A percentile compares a stretch with the other conserved stretches of the same genome.
Evolutionary conservation across 2,113 vertebrate species (phyloP).

Genomic region (Noctilio leporinus): DNA sequence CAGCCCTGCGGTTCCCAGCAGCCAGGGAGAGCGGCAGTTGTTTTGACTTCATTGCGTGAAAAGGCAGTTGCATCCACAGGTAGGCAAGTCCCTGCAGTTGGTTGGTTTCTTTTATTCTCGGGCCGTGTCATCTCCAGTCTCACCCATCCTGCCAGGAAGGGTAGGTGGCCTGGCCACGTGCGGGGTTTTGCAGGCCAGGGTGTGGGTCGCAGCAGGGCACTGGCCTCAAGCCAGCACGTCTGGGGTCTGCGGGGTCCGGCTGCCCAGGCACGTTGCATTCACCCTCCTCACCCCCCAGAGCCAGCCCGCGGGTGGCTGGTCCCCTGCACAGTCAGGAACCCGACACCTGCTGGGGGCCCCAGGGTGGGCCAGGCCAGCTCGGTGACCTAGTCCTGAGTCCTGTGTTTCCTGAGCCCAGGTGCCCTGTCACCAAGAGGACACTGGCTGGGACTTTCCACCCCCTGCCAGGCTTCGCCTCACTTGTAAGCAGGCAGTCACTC

Average conservation of each 20-base stretch:
- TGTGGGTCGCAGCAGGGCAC: fast-evolving
- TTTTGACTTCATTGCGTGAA: not conserved
- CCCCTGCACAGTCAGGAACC: not conserved
- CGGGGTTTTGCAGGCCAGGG: not conserved
- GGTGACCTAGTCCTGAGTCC: not conserved
- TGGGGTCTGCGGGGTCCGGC: not conserved
- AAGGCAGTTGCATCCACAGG: too few species aligned
- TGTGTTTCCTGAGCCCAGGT: fast-evolving
- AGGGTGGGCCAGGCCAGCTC: not conserved
- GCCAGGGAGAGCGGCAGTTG: not conserved
- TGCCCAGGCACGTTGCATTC: too few species aligned
- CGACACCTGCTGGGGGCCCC: not conserved
- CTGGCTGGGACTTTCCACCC: not conserved
- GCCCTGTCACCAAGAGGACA: not conserved
- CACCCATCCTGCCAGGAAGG: not conserved
- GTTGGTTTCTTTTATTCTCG: not conserved
- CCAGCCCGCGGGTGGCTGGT: not conserved
- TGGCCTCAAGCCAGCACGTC: not conserved
- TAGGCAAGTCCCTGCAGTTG: not conserved
- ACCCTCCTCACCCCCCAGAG: not conserved
- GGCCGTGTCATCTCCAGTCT: not conserved
- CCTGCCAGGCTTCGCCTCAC: not conserved
- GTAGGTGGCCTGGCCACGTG: too few species aligned
- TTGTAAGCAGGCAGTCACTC: not conserved
- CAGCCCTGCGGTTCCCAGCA: too few species aligned